Conservation (phyloP, 2,888 invertebrate species). For the Nephrotoma flavescens region DNA sequence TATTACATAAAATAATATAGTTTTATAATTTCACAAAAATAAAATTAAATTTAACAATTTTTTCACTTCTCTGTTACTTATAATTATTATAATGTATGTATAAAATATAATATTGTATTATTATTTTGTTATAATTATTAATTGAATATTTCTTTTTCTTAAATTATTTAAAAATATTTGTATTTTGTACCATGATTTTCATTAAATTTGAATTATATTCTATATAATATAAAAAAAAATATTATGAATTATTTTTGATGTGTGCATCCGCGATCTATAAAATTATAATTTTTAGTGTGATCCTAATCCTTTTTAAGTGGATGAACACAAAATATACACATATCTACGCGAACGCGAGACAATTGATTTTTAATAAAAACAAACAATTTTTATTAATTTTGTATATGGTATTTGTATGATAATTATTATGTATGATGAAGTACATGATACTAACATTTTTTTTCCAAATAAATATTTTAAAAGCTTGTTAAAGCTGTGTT, state of each 20-base stretch:
- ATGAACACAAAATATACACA: background rate
- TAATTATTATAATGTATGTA: background rate
- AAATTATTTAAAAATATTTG: background rate
- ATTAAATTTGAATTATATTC: background rate
- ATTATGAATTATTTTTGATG: background rate
- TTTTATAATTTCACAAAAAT: background rate
- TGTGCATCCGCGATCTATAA: too few species aligned
- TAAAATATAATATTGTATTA: background rate
- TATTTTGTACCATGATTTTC: background rate
- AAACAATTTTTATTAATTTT: background rate
- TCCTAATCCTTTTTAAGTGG: background rate
- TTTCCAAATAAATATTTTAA: background rate
- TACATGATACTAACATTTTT: background rate
- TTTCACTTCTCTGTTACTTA: background rate
- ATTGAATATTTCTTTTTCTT: background rate
- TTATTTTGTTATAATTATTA: background rate
- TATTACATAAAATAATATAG: background rate
- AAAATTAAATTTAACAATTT: background rate
- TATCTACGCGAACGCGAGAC: background rate
- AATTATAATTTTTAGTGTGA: background rate
- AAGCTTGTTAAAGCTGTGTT: background rate
- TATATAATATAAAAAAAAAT: background rate
- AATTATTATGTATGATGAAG: background rate
- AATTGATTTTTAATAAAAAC: background rate
- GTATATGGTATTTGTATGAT: background rate